Evolutionary conservation across 1,140 invertebrate genomes (phyloP).

Genomic region (honey bee (Apis mellifera)): Amel_HAv3.1 CM009932.2:12467001-12467500

Average conservation of each 20-base stretch:
- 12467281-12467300: slow-evolving; percentile 54
- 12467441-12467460: slow-evolving; percentile 63
- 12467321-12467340: slow-evolving; percentile 10
- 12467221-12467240: background rate
- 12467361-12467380: slow-evolving; percentile 61
- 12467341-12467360: slow-evolving; percentile 59
- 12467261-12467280: slow-evolving; percentile 52
- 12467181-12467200: background rate
- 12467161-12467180: background rate
- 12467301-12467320: slow-evolving; percentile 37
- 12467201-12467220: background rate
- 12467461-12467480: slow-evolving; percentile 57
- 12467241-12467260: slow-evolving; percentile 29
- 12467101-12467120: background rate
- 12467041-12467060: too few species aligned
- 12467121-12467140: background rate
- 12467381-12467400: slow-evolving; percentile 57
- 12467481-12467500: slow-evolving; percentile 44
- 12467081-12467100: background rate
- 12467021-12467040: background rate
- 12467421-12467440: slow-evolving; percentile 67
- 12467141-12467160: background rate
- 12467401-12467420: slow-evolving; percentile 66
- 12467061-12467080: background rate
- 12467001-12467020: background rate